A percentile compares a stretch with the other conserved stretches of the same genome.
Evolutionary conservation across 2,797 vertebrate genomes (phyloP).

Genomic region (Phalanger gymnotis): DNA sequence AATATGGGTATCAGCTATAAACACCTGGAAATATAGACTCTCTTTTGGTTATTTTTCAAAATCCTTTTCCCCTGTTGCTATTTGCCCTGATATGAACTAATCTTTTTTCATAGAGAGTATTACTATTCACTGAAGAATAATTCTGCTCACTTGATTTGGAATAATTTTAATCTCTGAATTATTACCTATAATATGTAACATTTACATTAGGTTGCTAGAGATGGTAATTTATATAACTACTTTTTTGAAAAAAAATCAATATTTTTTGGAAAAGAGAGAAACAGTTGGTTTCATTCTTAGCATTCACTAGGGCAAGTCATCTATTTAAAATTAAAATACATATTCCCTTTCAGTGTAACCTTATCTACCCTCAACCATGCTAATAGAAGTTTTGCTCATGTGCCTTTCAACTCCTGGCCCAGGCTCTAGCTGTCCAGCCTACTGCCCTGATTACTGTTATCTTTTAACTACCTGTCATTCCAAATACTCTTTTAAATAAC

Average conservation of each 20-base stretch:
- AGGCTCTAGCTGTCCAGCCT: constrained; percentile 12
- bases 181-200: background rate
- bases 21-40: background rate
- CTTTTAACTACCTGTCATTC: background rate
- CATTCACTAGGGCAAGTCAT: background rate
- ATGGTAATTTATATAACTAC: background rate
- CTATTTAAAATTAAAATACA: constrained; percentile 19
- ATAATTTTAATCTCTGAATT: constrained; percentile 25
- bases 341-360: constrained; percentile 1
- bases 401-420: constrained; percentile 21
- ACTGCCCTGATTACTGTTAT: constrained; percentile 12
- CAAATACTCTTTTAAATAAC: constrained; percentile 10
- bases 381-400: constrained; percentile 49
- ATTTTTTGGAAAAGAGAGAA: constrained; percentile 1
- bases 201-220: constrained; percentile 14
- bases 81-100: background rate
- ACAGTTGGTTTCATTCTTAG: background rate
- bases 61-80: background rate
- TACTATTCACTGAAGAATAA: constrained; percentile 11
- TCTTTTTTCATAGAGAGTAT: background rate
- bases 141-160: constrained; percentile 5
- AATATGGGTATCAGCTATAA: background rate
- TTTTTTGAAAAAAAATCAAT: background rate
- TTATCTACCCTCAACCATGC: constrained; percentile 21
- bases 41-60: background rate